These are phyloP conservation scores for Agapetus fuscipes DNA, from an alignment of 2,888 invertebrate species.

Conservation along the genomic window DNA sequence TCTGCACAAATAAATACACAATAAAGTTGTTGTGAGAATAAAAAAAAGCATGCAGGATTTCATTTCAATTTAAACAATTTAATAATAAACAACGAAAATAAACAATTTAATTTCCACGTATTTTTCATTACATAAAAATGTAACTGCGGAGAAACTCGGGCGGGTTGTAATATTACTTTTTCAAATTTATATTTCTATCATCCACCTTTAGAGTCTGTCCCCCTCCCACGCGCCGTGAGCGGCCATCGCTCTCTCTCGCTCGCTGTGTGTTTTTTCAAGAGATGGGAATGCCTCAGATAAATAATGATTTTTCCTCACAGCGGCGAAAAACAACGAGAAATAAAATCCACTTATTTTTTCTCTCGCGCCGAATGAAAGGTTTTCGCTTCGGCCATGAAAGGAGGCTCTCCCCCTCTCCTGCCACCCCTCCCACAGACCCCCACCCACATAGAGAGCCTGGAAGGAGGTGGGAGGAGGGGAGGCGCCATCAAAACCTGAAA, in stretches of 20 bases:
- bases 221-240: too few species aligned
- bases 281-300: conserved; percentile 22
- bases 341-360: conserved; percentile 47
- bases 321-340: conserved; percentile 34
- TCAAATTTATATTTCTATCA: too few species aligned
- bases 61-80: too few species aligned
- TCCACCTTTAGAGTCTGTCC: too few species aligned
- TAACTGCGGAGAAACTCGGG: too few species aligned
- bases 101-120: too few species aligned
- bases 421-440: conserved; percentile 4
- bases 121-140: too few species aligned
- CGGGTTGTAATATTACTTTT: too few species aligned
- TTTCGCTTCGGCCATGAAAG: conserved; percentile 28
- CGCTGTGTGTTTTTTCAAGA: conserved; percentile 11
- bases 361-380: conserved; percentile 40
- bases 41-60: too few species aligned
- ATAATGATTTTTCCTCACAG: conserved; percentile 21
- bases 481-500: conserved; percentile 20
- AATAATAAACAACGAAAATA: too few species aligned
- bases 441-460: conserved; percentile 22
- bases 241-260: not conserved
- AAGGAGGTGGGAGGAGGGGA: conserved; percentile 16
- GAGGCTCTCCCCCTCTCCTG: conserved; percentile 18
- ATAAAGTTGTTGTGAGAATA: too few species aligned
- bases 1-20: too few species aligned